Conservation (phyloP, 2,888 invertebrate species). For the Drosophila peninsularis region DNA sequence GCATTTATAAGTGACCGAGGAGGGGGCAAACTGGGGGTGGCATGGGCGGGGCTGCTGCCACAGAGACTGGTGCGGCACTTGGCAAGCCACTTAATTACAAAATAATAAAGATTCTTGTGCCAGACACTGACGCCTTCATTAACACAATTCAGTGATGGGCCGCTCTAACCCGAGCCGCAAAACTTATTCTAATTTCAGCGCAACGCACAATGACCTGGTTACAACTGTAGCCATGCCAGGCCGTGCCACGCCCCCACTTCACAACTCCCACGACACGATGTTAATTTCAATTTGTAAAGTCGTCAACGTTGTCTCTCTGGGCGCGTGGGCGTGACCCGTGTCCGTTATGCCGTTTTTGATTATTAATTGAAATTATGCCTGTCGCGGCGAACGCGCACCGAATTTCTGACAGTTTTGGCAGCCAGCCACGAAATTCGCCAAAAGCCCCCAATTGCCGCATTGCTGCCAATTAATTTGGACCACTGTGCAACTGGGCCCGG, state of each 20-base stretch:
- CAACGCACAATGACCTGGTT: slow-evolving; percentile 73
- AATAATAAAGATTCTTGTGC: slow-evolving; percentile 76
- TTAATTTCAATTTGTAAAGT: slow-evolving; percentile 71
- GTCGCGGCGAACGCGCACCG: slow-evolving; percentile 61
- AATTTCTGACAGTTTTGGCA: slow-evolving; percentile 75
- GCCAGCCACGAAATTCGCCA: slow-evolving; percentile 27
- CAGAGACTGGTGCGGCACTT: slow-evolving; percentile 41
- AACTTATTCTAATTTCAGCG: slow-evolving; percentile 68
- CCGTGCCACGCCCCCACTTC: background rate
- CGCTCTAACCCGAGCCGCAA: slow-evolving; percentile 5
- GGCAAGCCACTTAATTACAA: slow-evolving; percentile 80
- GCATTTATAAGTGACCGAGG: slow-evolving; percentile 67
- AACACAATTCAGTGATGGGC: slow-evolving; percentile 57
- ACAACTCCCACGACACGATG: slow-evolving; percentile 38
- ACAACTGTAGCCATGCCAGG: slow-evolving; percentile 40
- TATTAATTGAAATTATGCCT: slow-evolving; percentile 77
- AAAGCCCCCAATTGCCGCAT: slow-evolving; percentile 28
- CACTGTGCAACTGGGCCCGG: slow-evolving; percentile 15
- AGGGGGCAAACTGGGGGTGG: background rate
- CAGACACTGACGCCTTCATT: slow-evolving; percentile 69
- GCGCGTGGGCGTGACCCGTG: slow-evolving; percentile 28
- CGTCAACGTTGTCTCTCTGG: slow-evolving; percentile 41
- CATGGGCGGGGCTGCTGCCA: too few species aligned
- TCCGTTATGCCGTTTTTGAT: slow-evolving; percentile 67
- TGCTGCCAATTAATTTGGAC: slow-evolving; percentile 46